Base-by-base conservation (phyloP, 2,797 vertebrate genomes). In the Merluccius polli region DNA sequence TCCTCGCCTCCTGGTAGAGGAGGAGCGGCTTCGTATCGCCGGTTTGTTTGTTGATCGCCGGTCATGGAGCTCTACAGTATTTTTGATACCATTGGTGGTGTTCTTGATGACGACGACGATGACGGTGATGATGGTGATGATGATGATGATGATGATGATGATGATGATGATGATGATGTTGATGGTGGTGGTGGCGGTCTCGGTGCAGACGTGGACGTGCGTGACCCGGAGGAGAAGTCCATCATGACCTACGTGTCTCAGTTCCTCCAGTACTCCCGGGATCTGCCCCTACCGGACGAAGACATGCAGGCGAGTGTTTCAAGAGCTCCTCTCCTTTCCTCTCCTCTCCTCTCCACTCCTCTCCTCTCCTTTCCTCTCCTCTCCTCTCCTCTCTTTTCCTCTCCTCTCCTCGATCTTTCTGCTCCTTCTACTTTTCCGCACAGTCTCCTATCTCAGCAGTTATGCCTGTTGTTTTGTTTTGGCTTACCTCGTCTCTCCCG, bases 191-290 rank as follows among this genome's bases (percentile, higher is more conserved):
- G 30, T 7, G 27, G 27, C 4, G 67, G 15, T 89, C 24, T 87
- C 15, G 79, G 80, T 86, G 71, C 91, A 99, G 98, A 99, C 90
- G 95, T 99, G 83, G 96, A 97, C 76, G 92, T 96, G 21, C 85
- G 90, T 31, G 94, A 95, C 84, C 97, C 97, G 0, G 98, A 99
- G 84, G 97, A 99, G 90, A 99, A 97, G 92, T 99, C 97, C 38
- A 96, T 99, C 87, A 99, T 99, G 95, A 99, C 96, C 1, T 99
- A 99, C 0, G 96, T 99, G 90, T 95, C 97, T 12, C 97, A 98
- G 89, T 99, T 99, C 90, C 93, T 99, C 52, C 95, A 95, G 81
- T 98, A 97, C 90, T 98, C 96, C 80, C 96, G 91, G 87, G 94
- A 94, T 29, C 72, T 86, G 24, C 85, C 87, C 2, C 75, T 75